Percentiles rank a stretch among this genome's conserved stretches.
phyloP scores from a whole-genome alignment of 2,888 invertebrate species.

The Trichopoda pennipes region DNA sequence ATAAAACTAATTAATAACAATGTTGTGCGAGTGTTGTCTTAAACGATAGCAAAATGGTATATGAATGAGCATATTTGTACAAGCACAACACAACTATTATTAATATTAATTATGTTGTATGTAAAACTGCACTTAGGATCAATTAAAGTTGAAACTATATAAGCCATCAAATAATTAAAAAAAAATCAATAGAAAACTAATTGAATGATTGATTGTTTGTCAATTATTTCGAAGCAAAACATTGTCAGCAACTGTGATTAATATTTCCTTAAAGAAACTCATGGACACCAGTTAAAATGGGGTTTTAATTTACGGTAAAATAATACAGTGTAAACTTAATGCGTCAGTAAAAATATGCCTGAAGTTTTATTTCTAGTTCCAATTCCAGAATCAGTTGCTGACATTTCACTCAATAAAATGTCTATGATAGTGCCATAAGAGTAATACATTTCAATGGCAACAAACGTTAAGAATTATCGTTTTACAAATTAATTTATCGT shows the following conservation, averaged over 20 bases:
- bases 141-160: no score
- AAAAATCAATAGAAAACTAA: constrained; percentile 13
- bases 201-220: constrained; percentile 40
- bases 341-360: neutral
- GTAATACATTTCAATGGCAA: constrained; percentile 29
- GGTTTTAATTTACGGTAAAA: neutral
- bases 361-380: no score
- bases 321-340: constrained; percentile 13
- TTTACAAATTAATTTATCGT: constrained; percentile 14
- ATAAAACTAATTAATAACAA: no score
- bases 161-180: neutral
- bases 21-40: no score
- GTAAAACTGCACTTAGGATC: no score
- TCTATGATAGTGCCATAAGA: no score
- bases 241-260: constrained; percentile 28
- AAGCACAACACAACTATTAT: constrained; percentile 8
- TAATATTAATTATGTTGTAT: constrained; percentile 15
- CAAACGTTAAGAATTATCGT: neutral
- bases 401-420: no score
- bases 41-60: no score
- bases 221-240: constrained; percentile 59
- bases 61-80: no score
- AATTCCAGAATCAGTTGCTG: no score
- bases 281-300: neutral
- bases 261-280: constrained; percentile 19